Evolutionary conservation across 1,140 invertebrate species (phyloP), one percentile per base, ranked within the genome.

Genomic region (Elysia chlorotica): DNA sequence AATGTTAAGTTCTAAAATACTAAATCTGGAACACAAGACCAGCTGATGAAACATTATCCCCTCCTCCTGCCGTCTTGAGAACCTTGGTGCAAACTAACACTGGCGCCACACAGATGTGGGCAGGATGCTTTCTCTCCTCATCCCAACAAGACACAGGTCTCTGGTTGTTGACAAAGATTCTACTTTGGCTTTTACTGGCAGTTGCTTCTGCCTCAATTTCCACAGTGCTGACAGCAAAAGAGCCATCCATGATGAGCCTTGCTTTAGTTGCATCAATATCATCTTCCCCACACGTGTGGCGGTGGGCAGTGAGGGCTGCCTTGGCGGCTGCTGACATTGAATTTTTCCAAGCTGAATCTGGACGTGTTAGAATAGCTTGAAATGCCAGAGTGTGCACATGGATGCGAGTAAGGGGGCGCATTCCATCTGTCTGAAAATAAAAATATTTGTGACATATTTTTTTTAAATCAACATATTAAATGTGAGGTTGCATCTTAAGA

Each of bases 371-470:
- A 75, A 96, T 93, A 2, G 93, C 93, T 88, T 96, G 95, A 81
- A 93, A 96, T 17, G 94, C 94, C 72, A 96, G 84, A 0, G 95
- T 96, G 79, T 96, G 95, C 2, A 96, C 92, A 80, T 96, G 95
- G 33, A 96, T 91, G 68, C 95, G 88, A 0, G 93, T 93, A 2
- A 96, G 78, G 62, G 88, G 85, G 54, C 93, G 90, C 53, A 88
- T 88, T 65, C 87, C 81, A 36, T 74, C 69, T 5, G 41, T 57
- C 41, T 66, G 65, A 19, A 25, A 6, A 23, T 59, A 17, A n/a
- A n/a, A n/a, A n/a, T n/a, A n/a, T n/a, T n/a, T n/a, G n/a, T n/a
- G n/a, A n/a, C n/a, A n/a, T n/a, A n/a, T n/a, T n/a, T n/a, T n/a
- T n/a, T n/a, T n/a, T n/a, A n/a, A n/a, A n/a, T n/a, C n/a, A n/a